Conservation (phyloP, 2,888 invertebrate genomes). For the Noctua janthe region DNA sequence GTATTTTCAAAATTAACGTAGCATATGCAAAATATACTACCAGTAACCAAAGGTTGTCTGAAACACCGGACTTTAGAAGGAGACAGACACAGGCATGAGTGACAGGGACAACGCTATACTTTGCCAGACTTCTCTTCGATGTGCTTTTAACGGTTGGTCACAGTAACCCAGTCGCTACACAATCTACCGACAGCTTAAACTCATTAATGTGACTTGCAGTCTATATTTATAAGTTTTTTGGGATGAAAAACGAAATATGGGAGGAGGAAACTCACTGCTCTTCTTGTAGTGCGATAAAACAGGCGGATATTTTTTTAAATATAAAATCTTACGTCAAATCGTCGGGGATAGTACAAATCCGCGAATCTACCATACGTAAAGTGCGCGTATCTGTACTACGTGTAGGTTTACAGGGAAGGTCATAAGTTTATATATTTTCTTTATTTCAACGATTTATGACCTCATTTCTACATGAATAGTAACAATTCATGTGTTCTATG, state of each 20-base stretch:
- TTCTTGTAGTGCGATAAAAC: neutral
- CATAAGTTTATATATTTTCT: too few species aligned
- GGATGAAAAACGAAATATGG: neutral
- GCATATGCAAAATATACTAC: neutral
- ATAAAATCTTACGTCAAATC: neutral
- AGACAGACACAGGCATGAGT: neutral
- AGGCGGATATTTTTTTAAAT: neutral
- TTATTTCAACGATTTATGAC: too few species aligned
- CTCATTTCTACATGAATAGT: too few species aligned
- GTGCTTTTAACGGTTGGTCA: neutral
- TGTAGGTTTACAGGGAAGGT: too few species aligned
- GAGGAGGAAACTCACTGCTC: neutral
- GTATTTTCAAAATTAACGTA: neutral
- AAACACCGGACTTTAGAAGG: neutral
- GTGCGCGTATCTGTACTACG: too few species aligned
- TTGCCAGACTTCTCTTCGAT: neutral
- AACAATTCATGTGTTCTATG: too few species aligned
- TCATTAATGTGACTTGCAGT: conserved; percentile 31
- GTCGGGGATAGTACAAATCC: too few species aligned
- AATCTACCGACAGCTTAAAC: conserved; percentile 14
- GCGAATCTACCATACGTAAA: too few species aligned
- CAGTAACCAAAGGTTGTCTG: neutral
- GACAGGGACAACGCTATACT: neutral
- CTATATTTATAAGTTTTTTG: neutral
- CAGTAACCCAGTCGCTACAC: neutral